A percentile compares a stretch with the other conserved stretches of the same genome.
phyloP scores from a whole-genome alignment of 1,140 invertebrate species.

The Pseudomyrmex dendroicus region DNA sequence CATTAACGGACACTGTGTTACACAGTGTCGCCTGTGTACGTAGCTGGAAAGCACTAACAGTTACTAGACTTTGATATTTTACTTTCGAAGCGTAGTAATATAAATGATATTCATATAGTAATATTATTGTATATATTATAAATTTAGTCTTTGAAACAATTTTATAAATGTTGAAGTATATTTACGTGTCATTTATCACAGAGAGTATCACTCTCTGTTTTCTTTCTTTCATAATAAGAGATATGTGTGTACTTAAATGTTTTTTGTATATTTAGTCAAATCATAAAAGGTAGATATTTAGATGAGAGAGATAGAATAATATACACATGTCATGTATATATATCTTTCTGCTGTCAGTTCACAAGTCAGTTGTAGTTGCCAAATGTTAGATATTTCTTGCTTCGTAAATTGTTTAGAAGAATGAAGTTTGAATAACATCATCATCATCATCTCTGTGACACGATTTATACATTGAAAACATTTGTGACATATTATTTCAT shows the following conservation, averaged over 20 bases:
- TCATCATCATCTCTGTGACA: background rate
- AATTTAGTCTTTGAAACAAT: too few species aligned
- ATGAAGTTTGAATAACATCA: background rate
- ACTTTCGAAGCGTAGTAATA: too few species aligned
- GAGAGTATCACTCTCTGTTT: too few species aligned
- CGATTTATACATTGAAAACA: background rate
- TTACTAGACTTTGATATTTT: too few species aligned
- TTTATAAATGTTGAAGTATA: too few species aligned
- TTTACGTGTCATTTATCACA: too few species aligned
- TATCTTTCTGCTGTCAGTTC: background rate
- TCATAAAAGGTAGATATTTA: background rate
- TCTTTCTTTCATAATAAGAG: background rate
- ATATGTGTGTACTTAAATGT: background rate
- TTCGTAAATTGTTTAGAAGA: background rate
- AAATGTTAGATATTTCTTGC: background rate
- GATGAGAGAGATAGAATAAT: background rate
- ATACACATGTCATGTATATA: background rate
- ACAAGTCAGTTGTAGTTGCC: background rate
- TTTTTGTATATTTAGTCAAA: too few species aligned
- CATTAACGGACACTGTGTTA: too few species aligned
- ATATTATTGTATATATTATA: too few species aligned
- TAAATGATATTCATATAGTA: too few species aligned
- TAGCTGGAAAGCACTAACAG: too few species aligned
- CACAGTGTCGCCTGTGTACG: too few species aligned
- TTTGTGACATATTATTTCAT: conserved; percentile 3